Percentiles rank a stretch among this genome's conserved stretches.
These are phyloP conservation scores for Oreochromis aureus DNA, from an alignment of 2,113 vertebrate genomes.

Conservation along the genomic window DNA sequence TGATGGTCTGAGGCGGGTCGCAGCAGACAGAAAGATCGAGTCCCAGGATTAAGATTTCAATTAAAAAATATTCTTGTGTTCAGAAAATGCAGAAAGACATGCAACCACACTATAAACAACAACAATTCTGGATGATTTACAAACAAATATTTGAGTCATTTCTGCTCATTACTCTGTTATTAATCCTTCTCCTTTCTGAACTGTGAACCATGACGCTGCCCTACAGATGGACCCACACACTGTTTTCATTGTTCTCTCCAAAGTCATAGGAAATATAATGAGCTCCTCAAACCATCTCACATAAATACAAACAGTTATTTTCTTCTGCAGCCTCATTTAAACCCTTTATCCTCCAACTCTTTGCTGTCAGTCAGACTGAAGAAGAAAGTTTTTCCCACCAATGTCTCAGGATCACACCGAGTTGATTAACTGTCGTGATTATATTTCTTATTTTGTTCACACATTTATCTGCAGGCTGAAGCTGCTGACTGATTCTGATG, in stretches of 20 bases:
- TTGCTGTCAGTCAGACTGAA: background rate
- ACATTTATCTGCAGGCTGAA: background rate
- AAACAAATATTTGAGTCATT: background rate
- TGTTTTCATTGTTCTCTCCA: background rate
- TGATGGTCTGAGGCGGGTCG: rapidly evolving
- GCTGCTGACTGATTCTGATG: background rate
- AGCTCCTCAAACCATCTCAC: background rate
- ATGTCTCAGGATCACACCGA: background rate
- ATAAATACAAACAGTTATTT: background rate
- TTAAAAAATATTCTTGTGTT: background rate
- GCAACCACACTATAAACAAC: background rate
- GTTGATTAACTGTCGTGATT: background rate
- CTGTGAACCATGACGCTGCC: background rate
- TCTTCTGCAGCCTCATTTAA: background rate
- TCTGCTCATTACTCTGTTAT: rapidly evolving
- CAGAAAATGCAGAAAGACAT: background rate
- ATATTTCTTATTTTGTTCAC: background rate
- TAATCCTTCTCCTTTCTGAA: rapidly evolving
- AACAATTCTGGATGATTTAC: background rate
- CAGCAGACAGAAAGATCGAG: background rate
- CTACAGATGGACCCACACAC: background rate
- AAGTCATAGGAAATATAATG: background rate
- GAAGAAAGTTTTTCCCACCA: rapidly evolving
- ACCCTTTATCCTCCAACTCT: background rate
- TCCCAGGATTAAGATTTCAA: background rate